phyloP scores from a whole-genome alignment of 2,113 vertebrate genomes.

The Mesocricetus auratus region DNA sequence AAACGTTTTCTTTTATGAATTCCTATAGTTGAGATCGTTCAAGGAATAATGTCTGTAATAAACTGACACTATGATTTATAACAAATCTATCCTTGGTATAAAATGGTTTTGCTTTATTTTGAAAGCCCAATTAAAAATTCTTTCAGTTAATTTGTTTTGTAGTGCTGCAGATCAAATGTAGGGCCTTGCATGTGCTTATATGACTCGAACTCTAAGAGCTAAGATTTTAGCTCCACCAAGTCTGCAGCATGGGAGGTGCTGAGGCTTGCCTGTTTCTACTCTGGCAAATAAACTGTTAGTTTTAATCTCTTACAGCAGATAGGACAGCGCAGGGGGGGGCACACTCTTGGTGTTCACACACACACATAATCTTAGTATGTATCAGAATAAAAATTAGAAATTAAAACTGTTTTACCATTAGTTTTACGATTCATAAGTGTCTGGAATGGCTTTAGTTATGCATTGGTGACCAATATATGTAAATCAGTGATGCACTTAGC shows the following conservation, averaged over 20 bases:
- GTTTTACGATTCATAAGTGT: not conserved
- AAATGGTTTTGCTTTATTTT: constrained; percentile 43
- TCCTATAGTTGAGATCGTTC: constrained; percentile 19
- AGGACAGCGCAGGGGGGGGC: not conserved
- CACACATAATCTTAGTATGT: not conserved
- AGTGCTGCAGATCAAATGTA: not conserved
- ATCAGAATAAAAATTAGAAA: constrained; percentile 49
- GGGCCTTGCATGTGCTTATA: not conserved
- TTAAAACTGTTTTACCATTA: not conserved
- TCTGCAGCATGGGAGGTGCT: not conserved
- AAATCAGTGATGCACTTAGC: not conserved
- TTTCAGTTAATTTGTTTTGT: not conserved
- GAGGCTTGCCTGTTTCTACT: not conserved
- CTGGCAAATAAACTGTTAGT: not conserved
- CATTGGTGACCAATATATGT: not conserved
- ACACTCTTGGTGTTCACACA: constrained; percentile 20
- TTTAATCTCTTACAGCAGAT: not conserved
- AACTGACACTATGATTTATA: not conserved
- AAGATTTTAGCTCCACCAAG: not conserved
- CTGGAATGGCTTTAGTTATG: constrained; percentile 35
- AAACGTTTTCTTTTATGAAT: not conserved
- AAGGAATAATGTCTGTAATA: not conserved
- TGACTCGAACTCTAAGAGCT: not conserved
- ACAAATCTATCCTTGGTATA: not conserved
- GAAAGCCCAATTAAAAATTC: not conserved